phyloP scores from a whole-genome alignment of 2,888 invertebrate species.

The Meteorus colon region DNA sequence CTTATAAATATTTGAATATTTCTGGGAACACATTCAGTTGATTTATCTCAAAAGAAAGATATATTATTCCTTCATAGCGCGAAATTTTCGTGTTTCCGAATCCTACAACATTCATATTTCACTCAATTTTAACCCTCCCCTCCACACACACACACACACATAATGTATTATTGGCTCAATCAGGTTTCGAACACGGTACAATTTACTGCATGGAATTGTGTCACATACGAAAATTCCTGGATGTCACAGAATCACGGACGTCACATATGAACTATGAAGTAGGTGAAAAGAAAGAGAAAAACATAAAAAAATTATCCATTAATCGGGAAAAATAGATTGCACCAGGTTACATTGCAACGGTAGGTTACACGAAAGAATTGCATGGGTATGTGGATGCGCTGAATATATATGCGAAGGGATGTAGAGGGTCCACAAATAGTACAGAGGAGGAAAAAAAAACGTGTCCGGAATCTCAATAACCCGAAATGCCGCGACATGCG shows the following conservation, averaged over 20 bases:
- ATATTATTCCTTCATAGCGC: no score
- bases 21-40: no score
- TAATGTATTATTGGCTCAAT: constrained; percentile 17
- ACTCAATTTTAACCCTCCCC: no score
- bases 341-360: background rate
- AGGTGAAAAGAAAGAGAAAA: background rate
- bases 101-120: no score
- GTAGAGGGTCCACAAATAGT: background rate
- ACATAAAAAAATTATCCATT: background rate
- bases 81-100: no score
- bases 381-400: background rate
- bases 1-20: no score
- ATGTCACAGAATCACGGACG: background rate
- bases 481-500: background rate
- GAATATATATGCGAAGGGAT: background rate
- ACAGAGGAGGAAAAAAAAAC: constrained; percentile 7
- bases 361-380: background rate
- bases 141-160: background rate
- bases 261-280: background rate
- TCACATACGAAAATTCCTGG: background rate
- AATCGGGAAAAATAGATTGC: background rate
- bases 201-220: constrained; percentile 6
- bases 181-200: constrained; percentile 10
- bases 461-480: constrained; percentile 27
- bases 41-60: no score